Base-by-base conservation (phyloP, 2,113 vertebrate species). In the Gallinago jamesoni region DNA sequence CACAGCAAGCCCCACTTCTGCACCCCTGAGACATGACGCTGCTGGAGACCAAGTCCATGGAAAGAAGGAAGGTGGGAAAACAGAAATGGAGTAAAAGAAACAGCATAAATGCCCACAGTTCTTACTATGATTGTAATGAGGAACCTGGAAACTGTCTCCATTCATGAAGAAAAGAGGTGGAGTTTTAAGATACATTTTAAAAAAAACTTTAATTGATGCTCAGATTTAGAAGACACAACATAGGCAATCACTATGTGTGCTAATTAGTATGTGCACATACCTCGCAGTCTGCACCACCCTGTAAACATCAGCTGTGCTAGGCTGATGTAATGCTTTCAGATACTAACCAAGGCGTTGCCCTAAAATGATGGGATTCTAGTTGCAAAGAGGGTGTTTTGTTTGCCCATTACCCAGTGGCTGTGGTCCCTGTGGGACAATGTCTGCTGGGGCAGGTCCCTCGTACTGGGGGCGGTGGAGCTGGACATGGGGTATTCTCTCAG, bases 11-110 rank as follows among this genome's bases (percentile, higher is more conserved):
- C 28, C 60, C 8, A 53, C 63, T 62, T 93, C 90, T 41, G 60
- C 1, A 0, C 14, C 62, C 82, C 76, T 10, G 39, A 47, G 62
- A 55, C 41, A 25, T 3, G 45, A 59, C 11, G 8, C 72, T 72
- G 60, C 72, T 1, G 0, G 56, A 84, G 64, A 68, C 43, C 1
- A 1, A 92, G 43, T 5, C 45, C 30, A 41, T 0, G 0, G 23
- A n/a, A 41, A 64, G 41, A 12, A 78, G 11, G 24, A 72, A 70
- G 24, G 39, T 11, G 53, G 37, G 53, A 76, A 43, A 45, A 81
- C 70, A 74, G 64, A 79, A 84, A 81, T 0, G 25, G 53, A 83
- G 19, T 18, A 14, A 39, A 91, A 93, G 20, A 78, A 92, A 56
- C 1, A 53, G 37, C 2, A 60, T 10, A 60, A 50, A 63, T 63